Evolutionary conservation across 2,797 vertebrate genomes (phyloP), one percentile per base, ranked within the genome.

Genomic region (Tragelaphus eurycerus): DNA sequence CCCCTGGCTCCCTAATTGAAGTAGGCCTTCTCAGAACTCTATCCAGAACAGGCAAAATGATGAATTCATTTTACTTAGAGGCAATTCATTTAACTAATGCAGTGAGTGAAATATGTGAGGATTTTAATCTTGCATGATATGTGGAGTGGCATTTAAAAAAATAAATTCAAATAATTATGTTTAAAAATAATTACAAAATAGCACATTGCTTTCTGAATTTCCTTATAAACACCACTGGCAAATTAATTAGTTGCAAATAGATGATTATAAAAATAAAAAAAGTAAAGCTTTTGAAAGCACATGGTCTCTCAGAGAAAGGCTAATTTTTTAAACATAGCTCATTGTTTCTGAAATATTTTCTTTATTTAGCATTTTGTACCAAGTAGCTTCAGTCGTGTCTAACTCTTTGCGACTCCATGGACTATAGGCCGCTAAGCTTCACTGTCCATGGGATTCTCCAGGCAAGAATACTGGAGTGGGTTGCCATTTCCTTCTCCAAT

Each of bases 221-320:
- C 76, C 46, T 93, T 78, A 79, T 93, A 90, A 94, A 93, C 84
- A 92, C 89, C 64, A 55, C 52, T 76, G 19, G 52, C 34, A 94
- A 89, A 92, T 98, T 97, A 97, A 97, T 98, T 97, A 96, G 90
- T 96, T 97, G 43, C 85, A 97, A 96, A 79, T 84, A 96, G 46
- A 67, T 89, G 67, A 96, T 94, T 96, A 96, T 97, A 94, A 93
- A 96, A 96, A 60, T 85, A 0, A 43, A 96, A 74, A 86, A 95
- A 84, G 46, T 57, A 95, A 96, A 97, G 60, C 60, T 96, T 89
- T 97, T 97, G 89, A 97, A 96, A 98, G 86, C 76, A 90, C 3
- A 2, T 92, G 48, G 17, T 85, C 86, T 96, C 67, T 97, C 78
- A 89, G n/a, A 86, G 52, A 96, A 97, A 96, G 85, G 67, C 94